Conservation (phyloP, 2,113 vertebrate genomes). For the Galemys pyrenaicus region DNA sequence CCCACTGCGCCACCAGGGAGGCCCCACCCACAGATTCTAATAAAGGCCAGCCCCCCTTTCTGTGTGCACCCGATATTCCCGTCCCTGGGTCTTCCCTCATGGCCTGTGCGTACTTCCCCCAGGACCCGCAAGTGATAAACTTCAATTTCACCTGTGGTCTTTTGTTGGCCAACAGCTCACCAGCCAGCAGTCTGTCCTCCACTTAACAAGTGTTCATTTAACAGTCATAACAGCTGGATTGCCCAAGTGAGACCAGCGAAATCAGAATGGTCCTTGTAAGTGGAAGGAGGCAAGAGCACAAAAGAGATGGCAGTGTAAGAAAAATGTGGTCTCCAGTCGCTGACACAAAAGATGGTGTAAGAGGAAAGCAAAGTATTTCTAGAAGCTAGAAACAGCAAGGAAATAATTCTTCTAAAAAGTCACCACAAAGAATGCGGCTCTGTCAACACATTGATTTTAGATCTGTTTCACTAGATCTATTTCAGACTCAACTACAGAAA, state of each 20-base stretch:
- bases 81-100: too few relatives aligned
- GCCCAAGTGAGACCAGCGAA: accelerated
- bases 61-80: background rate
- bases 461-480: background rate
- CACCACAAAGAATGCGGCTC: accelerated
- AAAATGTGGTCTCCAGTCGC: background rate
- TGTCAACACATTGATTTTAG: background rate
- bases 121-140: too few relatives aligned
- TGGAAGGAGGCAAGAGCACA: background rate
- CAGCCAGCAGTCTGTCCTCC: background rate
- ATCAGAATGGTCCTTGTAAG: background rate
- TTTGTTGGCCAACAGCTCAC: background rate
- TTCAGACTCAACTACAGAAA: background rate
- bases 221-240: background rate
- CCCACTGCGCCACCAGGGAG: too few relatives aligned
- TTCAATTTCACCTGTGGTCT: background rate
- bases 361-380: background rate
- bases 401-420: background rate
- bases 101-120: background rate
- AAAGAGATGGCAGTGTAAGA: accelerated
- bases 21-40: too few relatives aligned
- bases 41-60: background rate
- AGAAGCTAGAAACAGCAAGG: background rate
- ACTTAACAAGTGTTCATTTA: background rate
- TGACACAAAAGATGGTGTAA: background rate